Evolutionary conservation across 2,797 vertebrate species (phyloP).

Genomic region (Girardinus metallicus): DNA sequence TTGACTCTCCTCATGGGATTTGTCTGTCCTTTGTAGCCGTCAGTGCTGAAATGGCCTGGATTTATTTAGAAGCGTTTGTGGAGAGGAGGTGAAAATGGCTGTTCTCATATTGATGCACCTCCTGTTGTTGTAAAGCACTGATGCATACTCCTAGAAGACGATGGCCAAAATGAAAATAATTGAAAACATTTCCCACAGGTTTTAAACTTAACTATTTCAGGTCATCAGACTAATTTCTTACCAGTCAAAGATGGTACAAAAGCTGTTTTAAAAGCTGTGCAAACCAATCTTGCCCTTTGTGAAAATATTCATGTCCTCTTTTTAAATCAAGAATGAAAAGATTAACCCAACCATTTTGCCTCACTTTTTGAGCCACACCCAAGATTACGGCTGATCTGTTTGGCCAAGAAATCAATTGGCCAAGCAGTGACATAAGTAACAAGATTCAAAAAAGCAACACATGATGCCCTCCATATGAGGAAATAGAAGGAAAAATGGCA

Average conservation of each 20-base stretch:
- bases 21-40: slow-evolving; percentile 33
- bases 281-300: neutral
- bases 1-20: slow-evolving; percentile 41
- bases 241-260: neutral
- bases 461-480: neutral
- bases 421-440: neutral
- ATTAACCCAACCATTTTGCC: neutral
- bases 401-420: neutral
- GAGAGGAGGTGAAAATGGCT: slow-evolving; percentile 55
- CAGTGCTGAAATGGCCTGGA: slow-evolving; percentile 20
- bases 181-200: slow-evolving; percentile 4
- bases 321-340: neutral
- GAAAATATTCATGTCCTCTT: neutral
- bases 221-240: neutral
- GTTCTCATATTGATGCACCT: slow-evolving; percentile 67
- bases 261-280: neutral
- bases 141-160: slow-evolving; percentile 31
- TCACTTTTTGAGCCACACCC: neutral
- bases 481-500: neutral
- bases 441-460: neutral
- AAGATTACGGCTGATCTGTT: neutral
- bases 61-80: slow-evolving; percentile 55
- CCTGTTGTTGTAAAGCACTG: slow-evolving; percentile 58
- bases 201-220: neutral
- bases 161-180: slow-evolving; percentile 40